A percentile compares a stretch with the other conserved stretches of the same genome.
Conservation (phyloP, 2,113 vertebrate species). For the Leptocoma aspasia region DNA sequence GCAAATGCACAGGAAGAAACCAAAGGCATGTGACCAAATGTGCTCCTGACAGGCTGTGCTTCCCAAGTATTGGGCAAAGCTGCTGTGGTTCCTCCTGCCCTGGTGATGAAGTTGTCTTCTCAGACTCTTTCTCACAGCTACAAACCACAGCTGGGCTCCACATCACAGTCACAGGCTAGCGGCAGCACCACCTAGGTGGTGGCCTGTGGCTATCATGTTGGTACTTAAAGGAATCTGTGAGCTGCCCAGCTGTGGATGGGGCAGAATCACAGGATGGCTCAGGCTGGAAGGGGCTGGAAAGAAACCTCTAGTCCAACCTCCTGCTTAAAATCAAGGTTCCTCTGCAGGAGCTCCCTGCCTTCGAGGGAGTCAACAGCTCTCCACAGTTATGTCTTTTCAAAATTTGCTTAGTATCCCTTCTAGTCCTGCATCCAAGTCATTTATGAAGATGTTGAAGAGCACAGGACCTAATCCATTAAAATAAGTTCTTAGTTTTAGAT, state of each 20-base stretch:
- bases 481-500: not conserved
- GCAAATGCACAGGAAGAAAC: not conserved
- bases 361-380: not conserved
- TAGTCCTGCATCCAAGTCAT: not conserved
- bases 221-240: not conserved
- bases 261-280: not conserved
- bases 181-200: accelerated
- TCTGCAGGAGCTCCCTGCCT: not conserved
- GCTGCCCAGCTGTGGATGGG: not conserved
- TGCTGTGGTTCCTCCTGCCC: not conserved
- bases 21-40: not conserved
- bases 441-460: not conserved
- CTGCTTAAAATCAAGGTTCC: not conserved
- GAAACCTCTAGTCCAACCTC: not conserved
- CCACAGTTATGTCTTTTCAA: not conserved
- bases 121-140: not conserved
- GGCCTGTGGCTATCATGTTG: accelerated
- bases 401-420: not conserved
- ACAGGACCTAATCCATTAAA: not conserved
- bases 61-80: accelerated
- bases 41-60: not conserved
- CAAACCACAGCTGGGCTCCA: not conserved
- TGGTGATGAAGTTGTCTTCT: not conserved
- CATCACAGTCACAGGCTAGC: not conserved
- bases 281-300: not conserved